These are phyloP conservation scores for Halotydeus destructor DNA, from an alignment of 1,140 invertebrate species.

Conservation along the genomic window DNA sequence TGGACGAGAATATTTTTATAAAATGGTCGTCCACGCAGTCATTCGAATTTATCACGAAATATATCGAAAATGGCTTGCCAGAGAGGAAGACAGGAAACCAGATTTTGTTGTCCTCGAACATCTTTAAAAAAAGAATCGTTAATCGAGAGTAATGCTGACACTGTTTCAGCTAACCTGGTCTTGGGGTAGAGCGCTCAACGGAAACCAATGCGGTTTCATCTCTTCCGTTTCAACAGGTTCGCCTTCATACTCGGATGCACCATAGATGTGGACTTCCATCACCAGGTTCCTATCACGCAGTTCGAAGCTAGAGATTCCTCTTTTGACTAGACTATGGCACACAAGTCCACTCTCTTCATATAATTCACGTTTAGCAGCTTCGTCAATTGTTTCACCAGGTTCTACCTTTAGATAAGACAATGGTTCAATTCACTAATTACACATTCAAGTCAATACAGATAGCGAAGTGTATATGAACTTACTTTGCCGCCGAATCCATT, in stretches of 20 bases:
- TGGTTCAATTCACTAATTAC: too few species aligned
- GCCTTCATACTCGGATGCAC: background rate
- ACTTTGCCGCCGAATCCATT: background rate
- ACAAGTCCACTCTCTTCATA: background rate
- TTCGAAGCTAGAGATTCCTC: background rate
- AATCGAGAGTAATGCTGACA: too few species aligned
- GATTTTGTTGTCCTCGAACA: too few species aligned
- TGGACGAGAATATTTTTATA: background rate
- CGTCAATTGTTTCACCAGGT: background rate
- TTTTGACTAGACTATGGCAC: background rate
- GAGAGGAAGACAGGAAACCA: too few species aligned
- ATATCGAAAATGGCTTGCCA: background rate
- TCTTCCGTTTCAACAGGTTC: background rate
- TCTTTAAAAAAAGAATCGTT: too few species aligned
- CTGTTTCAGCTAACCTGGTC: too few species aligned
- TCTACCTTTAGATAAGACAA: too few species aligned
- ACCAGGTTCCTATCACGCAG: background rate
- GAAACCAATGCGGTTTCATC: background rate
- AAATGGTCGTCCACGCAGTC: background rate
- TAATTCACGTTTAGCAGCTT: background rate
- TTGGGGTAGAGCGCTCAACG: background rate
- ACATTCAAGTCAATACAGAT: too few species aligned
- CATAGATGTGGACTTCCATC: background rate
- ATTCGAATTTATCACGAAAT: background rate
- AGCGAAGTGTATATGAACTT: too few species aligned